These are phyloP conservation scores for Muscicapa striata DNA, from an alignment of 2,797 vertebrate species.

Conservation along the genomic window DNA sequence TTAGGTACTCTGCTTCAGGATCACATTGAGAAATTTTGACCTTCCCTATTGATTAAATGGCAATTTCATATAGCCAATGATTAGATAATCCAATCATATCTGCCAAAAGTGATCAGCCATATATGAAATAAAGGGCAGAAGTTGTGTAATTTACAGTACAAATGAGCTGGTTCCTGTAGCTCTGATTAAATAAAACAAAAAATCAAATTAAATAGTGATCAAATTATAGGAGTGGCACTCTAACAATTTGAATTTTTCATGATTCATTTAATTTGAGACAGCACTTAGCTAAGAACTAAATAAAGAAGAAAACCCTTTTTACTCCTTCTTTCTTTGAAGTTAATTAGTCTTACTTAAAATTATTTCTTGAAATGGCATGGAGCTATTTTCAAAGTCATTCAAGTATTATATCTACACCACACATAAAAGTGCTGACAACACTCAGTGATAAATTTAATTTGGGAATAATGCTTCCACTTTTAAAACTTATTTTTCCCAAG, in stretches of 20 bases:
- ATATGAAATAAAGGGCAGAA: slow-evolving; percentile 75
- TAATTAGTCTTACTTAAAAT: slow-evolving; percentile 56
- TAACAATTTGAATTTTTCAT: slow-evolving; percentile 62
- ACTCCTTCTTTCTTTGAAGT: slow-evolving; percentile 43
- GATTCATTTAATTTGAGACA: slow-evolving; percentile 62
- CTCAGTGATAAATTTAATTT: not conserved
- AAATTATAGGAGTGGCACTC: slow-evolving; percentile 60
- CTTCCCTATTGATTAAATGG: slow-evolving; percentile 73
- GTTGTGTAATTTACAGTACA: slow-evolving; percentile 76
- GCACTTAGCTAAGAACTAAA: slow-evolving; percentile 52
- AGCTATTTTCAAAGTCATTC: slow-evolving; percentile 42
- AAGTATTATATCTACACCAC: not conserved
- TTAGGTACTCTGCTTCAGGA: slow-evolving; percentile 33
- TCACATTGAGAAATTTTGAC: slow-evolving; percentile 68
- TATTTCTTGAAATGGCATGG: slow-evolving; percentile 16
- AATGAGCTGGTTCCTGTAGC: slow-evolving; percentile 72
- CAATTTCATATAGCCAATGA: slow-evolving; percentile 76
- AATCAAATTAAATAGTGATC: slow-evolving; percentile 68
- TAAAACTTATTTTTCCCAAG: not conserved
- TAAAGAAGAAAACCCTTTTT: slow-evolving; percentile 24
- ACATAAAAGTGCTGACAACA: slow-evolving; percentile 23
- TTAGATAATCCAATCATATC: slow-evolving; percentile 77
- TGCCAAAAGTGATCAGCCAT: slow-evolving; percentile 71
- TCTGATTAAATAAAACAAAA: slow-evolving; percentile 75
- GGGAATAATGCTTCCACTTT: not conserved